phyloP scores from a whole-genome alignment of 1,140 invertebrate genomes.

The Holcopasites calliopsidis region DNA sequence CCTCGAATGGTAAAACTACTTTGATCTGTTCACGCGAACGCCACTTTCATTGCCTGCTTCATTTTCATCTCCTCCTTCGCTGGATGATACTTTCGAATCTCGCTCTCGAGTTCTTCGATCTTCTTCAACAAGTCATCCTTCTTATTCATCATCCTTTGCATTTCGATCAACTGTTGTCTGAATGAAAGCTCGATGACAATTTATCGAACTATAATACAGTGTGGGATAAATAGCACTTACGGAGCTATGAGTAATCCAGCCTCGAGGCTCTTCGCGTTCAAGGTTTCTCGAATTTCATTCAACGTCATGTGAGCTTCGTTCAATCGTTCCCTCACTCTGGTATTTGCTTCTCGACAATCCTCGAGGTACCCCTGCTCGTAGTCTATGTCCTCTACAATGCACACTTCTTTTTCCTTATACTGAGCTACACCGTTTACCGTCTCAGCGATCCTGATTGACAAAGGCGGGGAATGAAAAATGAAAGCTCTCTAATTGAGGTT shows the following conservation, averaged over 20 bases:
- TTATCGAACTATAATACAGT: background rate
- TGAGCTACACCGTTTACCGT: slow-evolving; percentile 52
- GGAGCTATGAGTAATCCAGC: slow-evolving; percentile 54
- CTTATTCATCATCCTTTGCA: slow-evolving; percentile 50
- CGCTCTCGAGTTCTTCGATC: slow-evolving; percentile 37
- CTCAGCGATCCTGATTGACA: slow-evolving; percentile 46
- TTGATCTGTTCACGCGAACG: background rate
- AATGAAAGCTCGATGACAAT: slow-evolving; percentile 27
- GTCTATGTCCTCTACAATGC: slow-evolving; percentile 40
- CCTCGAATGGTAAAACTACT: background rate
- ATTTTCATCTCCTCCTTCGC: background rate
- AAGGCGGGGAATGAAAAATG: background rate
- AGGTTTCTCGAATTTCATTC: slow-evolving; percentile 32
- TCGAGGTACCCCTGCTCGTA: slow-evolving; percentile 37
- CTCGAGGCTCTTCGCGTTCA: slow-evolving; percentile 37
- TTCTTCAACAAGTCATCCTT: slow-evolving; percentile 31
- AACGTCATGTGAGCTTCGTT: slow-evolving; percentile 38
- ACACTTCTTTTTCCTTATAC: slow-evolving; percentile 55
- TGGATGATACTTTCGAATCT: slow-evolving; percentile 18
- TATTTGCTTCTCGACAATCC: background rate
- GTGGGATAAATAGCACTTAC: slow-evolving; percentile 35
- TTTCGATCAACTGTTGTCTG: slow-evolving; percentile 56
- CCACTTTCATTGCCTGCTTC: background rate
- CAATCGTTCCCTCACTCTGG: slow-evolving; percentile 31
- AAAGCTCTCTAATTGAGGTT: too few relatives aligned